Conservation (phyloP, 2,113 vertebrate genomes). For the Noctilio leporinus region DNA sequence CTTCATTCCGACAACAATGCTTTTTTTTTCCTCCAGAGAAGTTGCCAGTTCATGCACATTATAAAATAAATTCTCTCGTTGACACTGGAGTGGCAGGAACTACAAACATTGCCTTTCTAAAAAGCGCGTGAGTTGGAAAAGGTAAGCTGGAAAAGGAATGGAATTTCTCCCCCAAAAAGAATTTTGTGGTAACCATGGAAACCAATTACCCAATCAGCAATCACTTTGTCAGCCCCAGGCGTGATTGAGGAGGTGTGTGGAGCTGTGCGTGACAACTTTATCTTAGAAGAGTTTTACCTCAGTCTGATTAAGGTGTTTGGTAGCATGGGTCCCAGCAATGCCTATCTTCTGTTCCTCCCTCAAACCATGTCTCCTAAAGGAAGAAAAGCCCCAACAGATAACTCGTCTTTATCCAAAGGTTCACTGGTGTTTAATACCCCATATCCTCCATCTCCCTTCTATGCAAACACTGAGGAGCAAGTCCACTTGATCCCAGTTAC, state of each 20-base stretch:
- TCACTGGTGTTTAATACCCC: not conserved
- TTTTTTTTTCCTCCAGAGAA: constrained; percentile 45
- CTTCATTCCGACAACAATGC: constrained; percentile 61
- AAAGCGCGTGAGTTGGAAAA: constrained; percentile 35
- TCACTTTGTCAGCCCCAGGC: not conserved
- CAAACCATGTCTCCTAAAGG: not conserved
- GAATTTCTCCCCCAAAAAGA: constrained; percentile 3
- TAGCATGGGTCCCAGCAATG: not conserved
- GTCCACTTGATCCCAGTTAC: not conserved
- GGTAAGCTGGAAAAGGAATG: constrained; percentile 44
- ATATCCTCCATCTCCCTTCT: not conserved
- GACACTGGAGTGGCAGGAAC: constrained; percentile 46
- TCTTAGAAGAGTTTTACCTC: not conserved
- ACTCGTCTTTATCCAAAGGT: not conserved
- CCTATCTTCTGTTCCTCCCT: not conserved
- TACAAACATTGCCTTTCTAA: constrained; percentile 39
- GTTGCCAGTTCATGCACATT: not conserved
- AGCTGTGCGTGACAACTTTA: not conserved
- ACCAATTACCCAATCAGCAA: constrained; percentile 33
- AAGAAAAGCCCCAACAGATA: not conserved
- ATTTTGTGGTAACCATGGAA: constrained; percentile 29
- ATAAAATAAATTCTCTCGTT: constrained; percentile 50
- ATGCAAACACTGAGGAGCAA: not conserved
- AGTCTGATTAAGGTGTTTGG: not conserved
- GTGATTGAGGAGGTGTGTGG: not conserved